Base-by-base conservation (phyloP, 2,888 invertebrate species). In the Drosophila mettleri region DNA sequence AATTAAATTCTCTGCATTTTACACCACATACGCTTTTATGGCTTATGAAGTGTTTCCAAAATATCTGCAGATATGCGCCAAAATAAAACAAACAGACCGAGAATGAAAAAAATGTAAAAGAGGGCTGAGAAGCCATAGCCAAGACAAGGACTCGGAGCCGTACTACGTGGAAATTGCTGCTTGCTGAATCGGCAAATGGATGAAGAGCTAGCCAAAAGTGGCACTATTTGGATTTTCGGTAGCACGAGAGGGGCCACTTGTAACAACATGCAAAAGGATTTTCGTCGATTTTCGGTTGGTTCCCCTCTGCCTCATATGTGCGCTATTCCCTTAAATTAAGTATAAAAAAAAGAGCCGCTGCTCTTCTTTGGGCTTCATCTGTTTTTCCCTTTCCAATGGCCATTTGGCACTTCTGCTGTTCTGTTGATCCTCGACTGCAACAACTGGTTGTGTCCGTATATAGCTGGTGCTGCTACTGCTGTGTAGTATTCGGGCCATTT, bases 261-360 rank as follows among this genome's bases (percentile, higher is more conserved):
- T 78, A 84, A 79, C 76, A 86, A 82, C 86, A 86, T 86, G 84
- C 85, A 82, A 84, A 85, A 79, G 86, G 85, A 86, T 86, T 86
- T 86, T 84, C 86, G 82, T 84, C 80, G 84, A 86, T 85, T 84
- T 80, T 84, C 84, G 67, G 70, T 70, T 78, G 70, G 66, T 65
- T 66, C 67, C 63, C 62, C 55, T 48, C 62, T 55, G 78, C 76
- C 85, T 86, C 84, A 84, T 86, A 78, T 84, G 86, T 61, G 59
- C 57, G 34, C 59, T 43, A 20, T 29, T 41, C 27, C 33, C 27
- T 27, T 20, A 10, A 41, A 34, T 29, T 34, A 38, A 57, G 73
- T 43, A 65, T 67, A 61, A 41, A 62, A 61, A 41, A 62, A 55
- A 49, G 59, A 22, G 49, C 33, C 45, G 2, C 33, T 29, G 34